Percentiles rank a stretch among this genome's conserved stretches.
phyloP scores from a whole-genome alignment of 2,888 invertebrate species.

The Coronaproctus castanopsis region DNA sequence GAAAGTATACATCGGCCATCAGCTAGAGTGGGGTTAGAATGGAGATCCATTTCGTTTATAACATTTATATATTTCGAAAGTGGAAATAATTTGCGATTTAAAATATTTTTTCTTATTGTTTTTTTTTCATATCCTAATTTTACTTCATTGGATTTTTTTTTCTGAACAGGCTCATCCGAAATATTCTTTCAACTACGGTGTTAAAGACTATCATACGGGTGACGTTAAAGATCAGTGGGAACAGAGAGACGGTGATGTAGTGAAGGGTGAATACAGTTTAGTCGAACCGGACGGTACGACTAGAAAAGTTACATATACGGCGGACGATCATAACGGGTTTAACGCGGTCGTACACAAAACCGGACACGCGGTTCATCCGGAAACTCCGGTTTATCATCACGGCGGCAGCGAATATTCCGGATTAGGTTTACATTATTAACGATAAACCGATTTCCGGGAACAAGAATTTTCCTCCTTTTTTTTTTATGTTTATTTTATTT shows the following conservation, averaged over 20 bases:
- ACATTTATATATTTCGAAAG: too few species aligned
- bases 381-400: slow-evolving; percentile 13
- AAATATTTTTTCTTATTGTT: too few species aligned
- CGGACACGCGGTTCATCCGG: slow-evolving; percentile 17
- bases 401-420: slow-evolving; percentile 11
- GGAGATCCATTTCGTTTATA: too few species aligned
- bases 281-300: slow-evolving; percentile 50
- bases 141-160: slow-evolving; percentile 1
- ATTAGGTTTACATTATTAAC: too few species aligned
- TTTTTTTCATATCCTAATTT: too few species aligned
- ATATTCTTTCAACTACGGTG: slow-evolving; percentile 50
- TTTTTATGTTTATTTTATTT: too few species aligned
- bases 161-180: slow-evolving; percentile 23
- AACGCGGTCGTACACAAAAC: slow-evolving; percentile 37
- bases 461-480: too few species aligned
- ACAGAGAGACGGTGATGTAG: slow-evolving; percentile 50
- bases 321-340: slow-evolving; percentile 58
- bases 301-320: slow-evolving; percentile 49
- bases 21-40: too few species aligned
- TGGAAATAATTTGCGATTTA: too few species aligned
- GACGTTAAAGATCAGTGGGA: slow-evolving; percentile 53
- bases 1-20: too few species aligned
- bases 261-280: slow-evolving; percentile 35
- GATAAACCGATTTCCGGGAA: too few species aligned
- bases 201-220: slow-evolving; percentile 51